Conservation (phyloP, 2,113 vertebrate species). For the Cromileptes altivelis region DNA sequence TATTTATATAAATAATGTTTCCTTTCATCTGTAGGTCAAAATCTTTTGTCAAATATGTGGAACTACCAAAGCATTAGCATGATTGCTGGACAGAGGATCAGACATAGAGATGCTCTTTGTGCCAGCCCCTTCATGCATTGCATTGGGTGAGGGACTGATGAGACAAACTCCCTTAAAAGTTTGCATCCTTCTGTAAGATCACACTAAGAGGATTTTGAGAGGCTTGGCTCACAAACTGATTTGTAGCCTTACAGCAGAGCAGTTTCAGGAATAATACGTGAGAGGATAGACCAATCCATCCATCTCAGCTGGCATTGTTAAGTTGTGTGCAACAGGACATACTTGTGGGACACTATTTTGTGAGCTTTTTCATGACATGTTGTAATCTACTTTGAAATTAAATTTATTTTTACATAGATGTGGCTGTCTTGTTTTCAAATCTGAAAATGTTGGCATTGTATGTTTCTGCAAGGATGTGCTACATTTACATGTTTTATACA, state of each 20-base stretch:
- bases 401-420: constrained; percentile 74
- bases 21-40: not conserved
- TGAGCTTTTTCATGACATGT: constrained; percentile 52
- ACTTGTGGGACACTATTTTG: constrained; percentile 10
- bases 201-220: not conserved
- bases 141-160: not conserved
- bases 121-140: not conserved
- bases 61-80: not conserved
- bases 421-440: constrained; percentile 13
- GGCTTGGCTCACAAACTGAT: not conserved
- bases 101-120: not conserved
- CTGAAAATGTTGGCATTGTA: no score
- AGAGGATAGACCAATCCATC: constrained; percentile 15
- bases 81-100: not conserved
- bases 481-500: no score
- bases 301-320: not conserved
- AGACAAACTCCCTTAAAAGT: not conserved
- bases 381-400: constrained; percentile 69
- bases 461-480: no score
- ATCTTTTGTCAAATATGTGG: not conserved
- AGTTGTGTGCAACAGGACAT: not conserved
- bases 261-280: not conserved
- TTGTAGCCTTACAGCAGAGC: not conserved
- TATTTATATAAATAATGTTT: not conserved
- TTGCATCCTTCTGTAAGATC: not conserved